A percentile compares a stretch with the other conserved stretches of the same genome.
Evolutionary conservation across 35 echinoderm and acorn worm genomes (phyloP).

Genomic region (Holothuria glaberrima): DNA sequence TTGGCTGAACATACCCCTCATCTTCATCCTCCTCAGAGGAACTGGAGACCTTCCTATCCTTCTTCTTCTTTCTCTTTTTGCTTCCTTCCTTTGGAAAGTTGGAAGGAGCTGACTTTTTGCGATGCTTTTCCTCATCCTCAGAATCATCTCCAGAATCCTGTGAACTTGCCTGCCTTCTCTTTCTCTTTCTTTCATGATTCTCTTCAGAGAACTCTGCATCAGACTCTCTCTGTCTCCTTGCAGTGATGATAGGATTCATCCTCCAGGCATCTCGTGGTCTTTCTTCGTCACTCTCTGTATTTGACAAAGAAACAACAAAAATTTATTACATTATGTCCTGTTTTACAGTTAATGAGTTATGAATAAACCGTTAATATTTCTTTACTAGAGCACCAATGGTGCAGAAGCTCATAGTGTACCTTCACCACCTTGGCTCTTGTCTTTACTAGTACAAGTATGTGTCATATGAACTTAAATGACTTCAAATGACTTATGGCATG

Average conservation of each 20-base stretch:
- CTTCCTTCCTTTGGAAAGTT: background rate
- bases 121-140: background rate
- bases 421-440: too few relatives aligned
- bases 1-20: conserved; percentile 58
- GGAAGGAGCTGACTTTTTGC: background rate
- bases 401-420: too few relatives aligned
- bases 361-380: too few relatives aligned
- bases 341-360: too few relatives aligned
- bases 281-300: conserved; percentile 1
- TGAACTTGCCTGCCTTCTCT: background rate
- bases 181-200: background rate
- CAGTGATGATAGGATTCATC: conserved; percentile 25
- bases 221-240: conserved; percentile 12
- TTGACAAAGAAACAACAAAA: background rate
- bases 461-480: too few relatives aligned
- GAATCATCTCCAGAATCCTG: background rate
- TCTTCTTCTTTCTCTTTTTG: conserved; percentile 33
- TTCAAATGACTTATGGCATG: too few relatives aligned
- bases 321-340: too few relatives aligned
- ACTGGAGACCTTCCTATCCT: conserved; percentile 3
- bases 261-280: conserved; percentile 45
- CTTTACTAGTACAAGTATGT: too few relatives aligned
- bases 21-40: conserved; percentile 51
- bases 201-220: background rate
- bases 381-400: too few relatives aligned